These are phyloP conservation scores for Abramis brama DNA, from an alignment of 2,113 vertebrate species.

Conservation along the genomic window DNA sequence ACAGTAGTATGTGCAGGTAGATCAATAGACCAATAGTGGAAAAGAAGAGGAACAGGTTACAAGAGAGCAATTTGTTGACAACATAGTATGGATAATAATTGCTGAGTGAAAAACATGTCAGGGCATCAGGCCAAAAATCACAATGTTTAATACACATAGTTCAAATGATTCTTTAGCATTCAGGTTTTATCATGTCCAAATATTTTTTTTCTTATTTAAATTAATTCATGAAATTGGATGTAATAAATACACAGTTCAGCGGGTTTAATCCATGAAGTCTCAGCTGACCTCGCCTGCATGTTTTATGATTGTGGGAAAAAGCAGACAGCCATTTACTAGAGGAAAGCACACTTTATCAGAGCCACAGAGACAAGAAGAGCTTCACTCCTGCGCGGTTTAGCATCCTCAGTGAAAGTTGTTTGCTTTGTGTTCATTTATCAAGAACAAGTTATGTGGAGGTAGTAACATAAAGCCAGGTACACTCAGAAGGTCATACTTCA, in stretches of 20 bases:
- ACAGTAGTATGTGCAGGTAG: background rate
- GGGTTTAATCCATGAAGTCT: constrained; percentile 19
- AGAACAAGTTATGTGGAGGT: constrained; percentile 22
- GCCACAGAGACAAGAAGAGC: constrained; percentile 19
- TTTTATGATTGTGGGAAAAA: constrained; percentile 23
- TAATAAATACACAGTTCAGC: constrained; percentile 25
- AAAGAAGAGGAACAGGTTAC: constrained; percentile 28
- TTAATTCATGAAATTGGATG: background rate
- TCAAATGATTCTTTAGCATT: background rate
- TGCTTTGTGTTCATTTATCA: constrained; percentile 45
- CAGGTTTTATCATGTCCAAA: background rate
- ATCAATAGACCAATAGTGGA: constrained; percentile 25
- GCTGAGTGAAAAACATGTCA: constrained; percentile 17
- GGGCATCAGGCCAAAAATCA: background rate
- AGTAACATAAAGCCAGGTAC: constrained; percentile 35
- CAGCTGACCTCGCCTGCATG: constrained; percentile 24
- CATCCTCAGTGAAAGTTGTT: constrained; percentile 37
- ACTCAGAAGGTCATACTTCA: constrained; percentile 40
- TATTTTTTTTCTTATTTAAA: background rate
- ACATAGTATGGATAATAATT: background rate
- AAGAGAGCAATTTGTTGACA: constrained; percentile 16
- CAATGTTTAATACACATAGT: background rate
- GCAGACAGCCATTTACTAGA: constrained; percentile 24
- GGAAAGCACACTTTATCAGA: constrained; percentile 16
- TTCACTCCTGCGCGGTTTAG: background rate